A percentile compares a stretch with the other conserved stretches of the same genome.
Evolutionary conservation across 2,888 invertebrate species (phyloP).

Genomic region (Orgyia antiqua): DNA sequence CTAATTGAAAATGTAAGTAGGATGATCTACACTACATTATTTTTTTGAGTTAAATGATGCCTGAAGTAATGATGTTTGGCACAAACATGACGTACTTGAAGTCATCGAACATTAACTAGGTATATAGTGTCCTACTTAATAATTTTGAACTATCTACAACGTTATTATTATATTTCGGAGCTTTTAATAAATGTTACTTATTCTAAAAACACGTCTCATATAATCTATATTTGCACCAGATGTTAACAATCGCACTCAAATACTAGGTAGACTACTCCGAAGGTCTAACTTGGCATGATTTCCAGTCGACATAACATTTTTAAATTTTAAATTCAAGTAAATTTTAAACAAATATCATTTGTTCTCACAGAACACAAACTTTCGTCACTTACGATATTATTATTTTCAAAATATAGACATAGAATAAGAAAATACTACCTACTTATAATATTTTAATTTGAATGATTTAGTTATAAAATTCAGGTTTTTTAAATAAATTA

Average conservation of each 20-base stretch:
- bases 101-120: constrained; percentile 21
- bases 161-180: constrained; percentile 9
- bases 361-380: constrained; percentile 25
- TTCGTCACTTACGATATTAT: constrained; percentile 12
- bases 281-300: background rate
- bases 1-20: constrained; percentile 16
- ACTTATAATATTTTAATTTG: constrained; percentile 23
- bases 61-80: constrained; percentile 51
- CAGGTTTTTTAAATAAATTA: constrained; percentile 36
- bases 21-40: constrained; percentile 28
- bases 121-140: constrained; percentile 21
- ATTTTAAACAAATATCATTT: constrained; percentile 3
- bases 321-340: constrained; percentile 7
- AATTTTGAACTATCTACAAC: constrained; percentile 27
- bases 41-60: constrained; percentile 28
- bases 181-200: background rate
- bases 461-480: constrained; percentile 28
- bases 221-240: background rate
- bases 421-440: constrained; percentile 18
- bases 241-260: background rate
- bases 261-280: background rate
- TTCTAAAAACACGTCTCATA: background rate
- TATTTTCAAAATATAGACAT: constrained; percentile 21
- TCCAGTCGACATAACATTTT: constrained; percentile 4
- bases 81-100: constrained; percentile 33